phyloP scores from a whole-genome alignment of 2,888 invertebrate genomes.

The Litoditis marina region DNA sequence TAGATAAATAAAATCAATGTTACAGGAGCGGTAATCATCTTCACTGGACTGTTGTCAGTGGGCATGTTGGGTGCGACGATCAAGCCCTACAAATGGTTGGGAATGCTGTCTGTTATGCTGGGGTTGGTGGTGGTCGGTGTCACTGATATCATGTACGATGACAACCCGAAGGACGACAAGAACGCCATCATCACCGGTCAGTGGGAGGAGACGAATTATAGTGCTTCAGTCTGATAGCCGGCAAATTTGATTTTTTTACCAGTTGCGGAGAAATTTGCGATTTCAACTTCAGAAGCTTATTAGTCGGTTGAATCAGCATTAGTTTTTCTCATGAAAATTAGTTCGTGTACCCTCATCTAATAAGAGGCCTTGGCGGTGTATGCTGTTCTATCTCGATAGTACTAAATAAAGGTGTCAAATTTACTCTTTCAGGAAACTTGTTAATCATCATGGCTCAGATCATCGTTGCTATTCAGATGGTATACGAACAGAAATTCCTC shows the following conservation, averaged over 20 bases:
- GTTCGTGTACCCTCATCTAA: background rate
- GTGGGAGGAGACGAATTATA: too few species aligned
- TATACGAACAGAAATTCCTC: slow-evolving; percentile 85
- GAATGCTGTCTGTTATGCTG: slow-evolving; percentile 63
- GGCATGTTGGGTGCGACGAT: slow-evolving; percentile 71
- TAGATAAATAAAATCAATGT: too few species aligned
- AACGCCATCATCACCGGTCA: slow-evolving; percentile 72
- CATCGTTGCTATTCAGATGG: slow-evolving; percentile 83
- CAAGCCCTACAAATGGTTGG: slow-evolving; percentile 64
- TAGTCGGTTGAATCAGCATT: too few species aligned
- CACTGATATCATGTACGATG: slow-evolving; percentile 60
- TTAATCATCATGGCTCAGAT: slow-evolving; percentile 72
- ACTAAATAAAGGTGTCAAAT: too few species aligned
- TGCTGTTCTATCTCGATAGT: too few species aligned
- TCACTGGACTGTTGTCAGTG: slow-evolving; percentile 82
- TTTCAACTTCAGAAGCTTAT: too few species aligned
- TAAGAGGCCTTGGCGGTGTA: too few species aligned
- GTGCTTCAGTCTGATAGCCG: too few species aligned
- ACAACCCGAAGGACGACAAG: slow-evolving; percentile 50
- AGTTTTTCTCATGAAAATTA: too few species aligned
- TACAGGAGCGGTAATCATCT: slow-evolving; percentile 79
- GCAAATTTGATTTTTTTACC: too few species aligned
- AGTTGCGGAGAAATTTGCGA: too few species aligned
- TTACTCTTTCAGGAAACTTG: slow-evolving; percentile 65
- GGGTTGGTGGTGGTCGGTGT: slow-evolving; percentile 61